Base-by-base conservation (phyloP, 2,888 invertebrate genomes). In the Suillia variegata region DNA sequence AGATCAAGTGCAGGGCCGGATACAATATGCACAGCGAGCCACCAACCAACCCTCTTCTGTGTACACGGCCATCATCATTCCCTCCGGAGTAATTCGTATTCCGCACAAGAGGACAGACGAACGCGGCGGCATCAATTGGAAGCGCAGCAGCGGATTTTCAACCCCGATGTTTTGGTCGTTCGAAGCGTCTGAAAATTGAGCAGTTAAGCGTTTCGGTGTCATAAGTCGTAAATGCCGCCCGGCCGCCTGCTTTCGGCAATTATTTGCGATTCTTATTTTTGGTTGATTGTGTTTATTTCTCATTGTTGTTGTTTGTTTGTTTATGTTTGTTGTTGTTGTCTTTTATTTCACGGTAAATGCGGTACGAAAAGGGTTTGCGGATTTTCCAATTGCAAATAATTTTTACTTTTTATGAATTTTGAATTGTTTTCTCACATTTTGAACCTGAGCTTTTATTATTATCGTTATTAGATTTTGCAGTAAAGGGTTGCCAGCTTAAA, bases 41-140 rank as follows among this genome's bases (percentile, higher is more conserved):
- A 55, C 61, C 73, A 70, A 70, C 70, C 72, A 72, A 56, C 62
- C 50, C 10, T 26, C 15, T 56, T 48, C 42, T 52, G 60, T 54
- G 49, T 49, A 59, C 64, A 65, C 63, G 66, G 64, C 62, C 67
- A 67, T 66, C 67, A 60, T 65, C 66, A 76, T 72, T 80, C 80
- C 80, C 80, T 74, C 73, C 69, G 79, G 80, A 78, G 77, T 80
- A 76, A 80, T 80, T 78, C 76, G 61, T n/a, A n/a, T n/a, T n/a
- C n/a, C n/a, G n/a, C n/a, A n/a, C n/a, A n/a, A n/a, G n/a, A n/a
- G n/a, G n/a, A n/a, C n/a, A 67, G 64, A 70, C 66, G 68, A 67
- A 67, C 70, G 67, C 71, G 68, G 71, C 73, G 73, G 72, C 70
- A 68, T 68, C 67, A 67, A 65, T 66, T 62, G 61, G 58, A 61